Conservation (phyloP, 1,140 invertebrate species). For the Conus ventricosus region DNA sequence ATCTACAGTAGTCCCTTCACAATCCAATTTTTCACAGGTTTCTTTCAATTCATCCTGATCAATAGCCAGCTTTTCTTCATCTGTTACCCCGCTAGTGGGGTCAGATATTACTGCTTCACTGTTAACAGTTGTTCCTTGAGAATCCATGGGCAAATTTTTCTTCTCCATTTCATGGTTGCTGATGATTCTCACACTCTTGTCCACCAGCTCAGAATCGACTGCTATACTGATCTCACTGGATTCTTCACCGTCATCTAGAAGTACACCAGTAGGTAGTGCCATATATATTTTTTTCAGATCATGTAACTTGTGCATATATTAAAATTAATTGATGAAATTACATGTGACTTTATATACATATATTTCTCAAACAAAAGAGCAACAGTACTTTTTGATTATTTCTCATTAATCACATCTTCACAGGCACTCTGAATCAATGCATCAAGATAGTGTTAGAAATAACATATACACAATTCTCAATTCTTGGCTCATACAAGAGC, state of each 20-base stretch:
- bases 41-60: neutral
- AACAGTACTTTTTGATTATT: too few species aligned
- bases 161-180: neutral
- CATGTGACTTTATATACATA: too few species aligned
- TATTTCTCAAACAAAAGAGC: too few species aligned
- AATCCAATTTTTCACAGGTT: neutral
- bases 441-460: too few species aligned
- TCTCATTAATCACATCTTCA: too few species aligned
- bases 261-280: too few species aligned
- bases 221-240: neutral
- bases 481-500: too few species aligned
- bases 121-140: neutral
- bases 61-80: neutral
- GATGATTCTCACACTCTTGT: neutral
- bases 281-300: too few species aligned
- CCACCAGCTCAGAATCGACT: neutral
- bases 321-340: too few species aligned
- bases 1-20: neutral
- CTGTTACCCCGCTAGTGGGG: neutral
- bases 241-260: neutral
- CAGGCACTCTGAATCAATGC: too few species aligned
- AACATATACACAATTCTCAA: too few species aligned
- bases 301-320: too few species aligned
- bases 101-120: neutral
- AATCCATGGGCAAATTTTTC: neutral